Base-by-base conservation (phyloP, 2,797 vertebrate species). In the Alca torda region DNA sequence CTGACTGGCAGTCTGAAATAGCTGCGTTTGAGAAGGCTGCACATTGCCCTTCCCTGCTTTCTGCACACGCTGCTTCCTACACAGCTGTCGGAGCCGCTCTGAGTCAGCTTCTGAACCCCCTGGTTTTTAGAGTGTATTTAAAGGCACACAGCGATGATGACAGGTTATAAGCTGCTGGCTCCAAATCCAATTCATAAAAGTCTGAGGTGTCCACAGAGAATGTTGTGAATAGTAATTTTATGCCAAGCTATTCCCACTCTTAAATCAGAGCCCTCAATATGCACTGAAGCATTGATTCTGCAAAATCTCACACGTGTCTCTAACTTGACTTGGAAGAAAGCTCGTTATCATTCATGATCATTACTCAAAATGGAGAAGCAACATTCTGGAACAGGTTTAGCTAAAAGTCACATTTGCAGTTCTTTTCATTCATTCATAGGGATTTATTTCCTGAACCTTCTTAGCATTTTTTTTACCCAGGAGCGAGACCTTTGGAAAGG, bases 171-270 rank as follows among this genome's bases (percentile, higher is more conserved):
- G 31, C 77, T 83, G 28, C 78, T 87, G 86, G 70, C 89, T 94
- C 56, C 68, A 79, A 56, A 63, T 72, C 51, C 53, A 68, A 41
- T 95, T 94, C 90, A 57, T 77, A 5, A 2, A 67, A 84, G 78
- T 61, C 76, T 78, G 31, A 17, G 54, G 21, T 87, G 84, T 74
- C 81, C 43, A 9, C 48, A 53, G 67, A 76, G 86, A 82, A 89
- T 57, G 80, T n/a, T 90, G 92, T 89, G 74, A 95, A 92, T 73
- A 73, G 70, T 63, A 63, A 76, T 79, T 93, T 96, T 89, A 63
- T 63, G 67, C 88, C 86, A 76, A 69, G 54, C 84, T 76, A 73
- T 93, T 87, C 39, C 81, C 35, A 25, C 43, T 69, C 59, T 86
- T 81, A 31, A 69, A 48, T 48, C 26, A 25, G 65, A 79, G 54